Conservation (phyloP, 2,113 vertebrate species). For the Sapayoa aenigma region DNA sequence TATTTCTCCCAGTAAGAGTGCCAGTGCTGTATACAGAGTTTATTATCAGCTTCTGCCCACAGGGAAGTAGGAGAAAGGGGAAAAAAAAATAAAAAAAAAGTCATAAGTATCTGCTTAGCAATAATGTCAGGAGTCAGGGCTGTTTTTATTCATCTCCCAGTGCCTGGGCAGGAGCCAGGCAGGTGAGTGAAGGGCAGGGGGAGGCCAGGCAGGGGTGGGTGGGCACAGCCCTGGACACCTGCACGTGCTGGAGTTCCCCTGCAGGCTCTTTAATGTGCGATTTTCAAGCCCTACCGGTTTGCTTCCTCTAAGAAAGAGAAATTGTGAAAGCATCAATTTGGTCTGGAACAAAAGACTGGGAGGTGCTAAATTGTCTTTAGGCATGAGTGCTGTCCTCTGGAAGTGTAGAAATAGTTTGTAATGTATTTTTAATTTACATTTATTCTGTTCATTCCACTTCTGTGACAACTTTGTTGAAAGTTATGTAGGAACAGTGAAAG, state of each 20-base stretch:
- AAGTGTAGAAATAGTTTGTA: background rate
- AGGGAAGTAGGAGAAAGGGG: background rate
- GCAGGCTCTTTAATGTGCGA: background rate
- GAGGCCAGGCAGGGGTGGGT: background rate
- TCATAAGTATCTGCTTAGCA: conserved; percentile 1
- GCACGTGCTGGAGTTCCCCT: background rate
- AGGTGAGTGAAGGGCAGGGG: background rate
- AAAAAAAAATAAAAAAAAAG: background rate
- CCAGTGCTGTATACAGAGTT: background rate
- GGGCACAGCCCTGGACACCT: background rate
- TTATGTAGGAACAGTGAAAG: background rate
- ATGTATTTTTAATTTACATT: background rate
- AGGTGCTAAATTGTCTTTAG: background rate
- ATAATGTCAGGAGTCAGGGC: background rate
- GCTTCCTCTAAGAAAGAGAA: background rate
- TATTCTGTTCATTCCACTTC: background rate
- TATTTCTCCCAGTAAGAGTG: background rate
- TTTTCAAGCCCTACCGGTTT: background rate
- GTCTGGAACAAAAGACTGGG: background rate
- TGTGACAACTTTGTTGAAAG: background rate
- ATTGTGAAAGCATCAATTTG: background rate
- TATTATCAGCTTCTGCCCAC: conserved; percentile 22
- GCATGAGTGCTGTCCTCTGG: background rate
- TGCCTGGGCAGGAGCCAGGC: background rate
- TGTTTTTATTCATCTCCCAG: background rate